Evolutionary conservation across 2,113 vertebrate species (phyloP), one percentile per base, ranked within the genome.

Genomic region (Ceratotherium simum): DNA sequence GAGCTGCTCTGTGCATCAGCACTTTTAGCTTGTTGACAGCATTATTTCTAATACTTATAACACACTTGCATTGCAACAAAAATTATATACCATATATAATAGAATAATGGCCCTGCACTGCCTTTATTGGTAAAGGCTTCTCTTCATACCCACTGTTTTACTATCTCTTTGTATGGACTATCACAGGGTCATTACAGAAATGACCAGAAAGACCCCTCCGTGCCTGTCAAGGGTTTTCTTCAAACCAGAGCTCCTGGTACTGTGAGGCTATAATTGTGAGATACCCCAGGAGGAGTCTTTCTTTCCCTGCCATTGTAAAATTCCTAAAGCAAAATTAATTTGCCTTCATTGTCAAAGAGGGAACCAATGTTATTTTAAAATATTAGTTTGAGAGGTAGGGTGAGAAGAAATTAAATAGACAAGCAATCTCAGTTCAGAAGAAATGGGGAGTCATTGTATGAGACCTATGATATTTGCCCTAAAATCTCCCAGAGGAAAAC

Each of bases 291-390:
- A 79, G 56, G 91, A 25, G 21, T 69, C 72, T 90, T 96, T 82
- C n/a, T 87, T 84, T 92, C 36, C 46, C 17, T 58, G n/a, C 10
- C 46, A 17, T 42, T 94, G 11, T 94, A 95, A 85, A 88, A 79
- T 96, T 65, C 69, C 33, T 81, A 85, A 96, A 88, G 21, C 42
- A 80, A 67, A 91, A 90, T 90, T 96, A 73, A 87, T 83, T 93
- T 96, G 29, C 27, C 75, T 96, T 93, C 21, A 75, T 91, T 64
- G 18, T 73, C 64, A 95, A 80, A 90, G n/a, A 90, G 76, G 51
- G 36, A 91, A 73, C n/a, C 13, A 64, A 12, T 96, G n/a, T 73
- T 95, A 82, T 64, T 70, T 96, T 69, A 62, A 93, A 93, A 46
- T 82, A 80, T 91, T 87, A 78, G 27, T 56, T 87, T 91, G 42